Conservation (phyloP, 2,113 vertebrate species). For the Caretta caretta region DNA sequence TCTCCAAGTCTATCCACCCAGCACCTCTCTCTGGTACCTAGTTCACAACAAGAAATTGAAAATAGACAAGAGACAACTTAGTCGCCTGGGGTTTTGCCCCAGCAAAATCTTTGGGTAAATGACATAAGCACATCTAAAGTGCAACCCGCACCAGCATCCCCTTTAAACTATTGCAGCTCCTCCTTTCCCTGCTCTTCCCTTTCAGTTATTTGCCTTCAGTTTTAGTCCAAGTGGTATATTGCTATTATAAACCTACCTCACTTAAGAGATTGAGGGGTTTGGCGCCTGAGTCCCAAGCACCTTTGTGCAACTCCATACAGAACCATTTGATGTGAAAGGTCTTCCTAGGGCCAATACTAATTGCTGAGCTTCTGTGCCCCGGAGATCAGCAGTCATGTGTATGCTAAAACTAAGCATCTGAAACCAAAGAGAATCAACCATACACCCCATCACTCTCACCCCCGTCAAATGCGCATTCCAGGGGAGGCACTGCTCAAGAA, state of each 20-base stretch:
- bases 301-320: background rate
- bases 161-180: background rate
- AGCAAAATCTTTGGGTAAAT: background rate
- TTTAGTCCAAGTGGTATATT: background rate
- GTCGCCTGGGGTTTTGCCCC: background rate
- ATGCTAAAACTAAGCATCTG: background rate
- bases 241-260: background rate
- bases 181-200: background rate
- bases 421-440: background rate
- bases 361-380: background rate
- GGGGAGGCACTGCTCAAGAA: background rate
- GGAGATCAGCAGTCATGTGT: background rate
- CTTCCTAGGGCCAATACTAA: background rate
- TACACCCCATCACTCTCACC: background rate
- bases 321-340: background rate
- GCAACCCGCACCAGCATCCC: background rate
- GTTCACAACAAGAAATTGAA: background rate
- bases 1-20: background rate
- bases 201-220: background rate
- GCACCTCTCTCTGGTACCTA: background rate
- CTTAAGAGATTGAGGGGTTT: background rate
- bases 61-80: background rate
- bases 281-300: background rate
- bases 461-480: background rate
- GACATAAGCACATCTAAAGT: background rate